Percentiles rank a stretch among this genome's conserved stretches.
Evolutionary conservation across 1,140 invertebrate species (phyloP).

Genomic region (Orchestia grillus): DNA sequence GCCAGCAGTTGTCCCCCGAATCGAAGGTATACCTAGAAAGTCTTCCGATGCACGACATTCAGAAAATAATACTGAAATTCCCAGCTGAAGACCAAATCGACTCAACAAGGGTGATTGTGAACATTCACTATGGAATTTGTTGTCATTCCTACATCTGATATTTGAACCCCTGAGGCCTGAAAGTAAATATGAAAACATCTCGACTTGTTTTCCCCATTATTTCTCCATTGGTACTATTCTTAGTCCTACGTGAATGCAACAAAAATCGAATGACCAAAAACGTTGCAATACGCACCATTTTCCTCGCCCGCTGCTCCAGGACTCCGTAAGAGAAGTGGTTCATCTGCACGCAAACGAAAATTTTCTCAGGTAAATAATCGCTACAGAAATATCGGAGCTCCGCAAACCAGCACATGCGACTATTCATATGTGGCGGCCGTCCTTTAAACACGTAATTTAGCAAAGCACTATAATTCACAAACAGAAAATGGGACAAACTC

Average conservation of each 20-base stretch:
- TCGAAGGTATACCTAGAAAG: too few relatives aligned
- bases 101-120: too few relatives aligned
- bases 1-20: too few relatives aligned
- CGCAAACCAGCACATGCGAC: neutral
- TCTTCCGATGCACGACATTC: too few relatives aligned
- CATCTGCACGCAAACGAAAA: slow-evolving; percentile 74
- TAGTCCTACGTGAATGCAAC: neutral
- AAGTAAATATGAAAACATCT: neutral
- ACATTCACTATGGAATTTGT: too few relatives aligned
- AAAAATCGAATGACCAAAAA: neutral
- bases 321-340: slow-evolving; percentile 87
- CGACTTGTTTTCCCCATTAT: neutral
- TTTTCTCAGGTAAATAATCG: neutral
- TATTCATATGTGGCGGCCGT: too few relatives aligned
- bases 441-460: too few relatives aligned
- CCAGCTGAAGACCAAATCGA: too few relatives aligned
- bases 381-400: neutral
- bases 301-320: slow-evolving; percentile 81
- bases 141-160: too few relatives aligned
- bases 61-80: too few relatives aligned
- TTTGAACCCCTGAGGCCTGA: neutral
- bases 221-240: neutral
- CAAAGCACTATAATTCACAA: too few relatives aligned
- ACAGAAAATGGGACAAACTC: too few relatives aligned
- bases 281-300: slow-evolving; percentile 75